Percentiles rank a stretch among this genome's conserved stretches.
Conservation (phyloP, 2,113 vertebrate species). For the Triplophysa tibetana region DNA sequence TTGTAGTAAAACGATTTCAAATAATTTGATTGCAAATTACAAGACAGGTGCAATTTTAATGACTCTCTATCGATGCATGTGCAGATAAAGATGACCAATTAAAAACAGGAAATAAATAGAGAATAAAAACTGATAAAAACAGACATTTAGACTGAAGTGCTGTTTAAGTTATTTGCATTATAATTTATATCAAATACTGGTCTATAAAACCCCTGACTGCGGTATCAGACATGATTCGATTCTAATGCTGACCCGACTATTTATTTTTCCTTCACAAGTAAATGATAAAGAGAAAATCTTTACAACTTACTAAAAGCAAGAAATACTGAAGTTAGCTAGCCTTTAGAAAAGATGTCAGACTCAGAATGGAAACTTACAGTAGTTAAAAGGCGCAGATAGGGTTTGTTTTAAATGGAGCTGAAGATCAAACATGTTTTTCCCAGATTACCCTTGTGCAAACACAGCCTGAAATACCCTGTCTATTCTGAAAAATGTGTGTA, state of each 20-base stretch:
- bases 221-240: not conserved
- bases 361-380: constrained; percentile 38
- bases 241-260: constrained; percentile 1
- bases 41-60: not conserved
- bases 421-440: not conserved
- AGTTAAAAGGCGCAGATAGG: constrained; percentile 22
- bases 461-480: constrained; percentile 33
- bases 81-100: not conserved
- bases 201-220: constrained; percentile 4
- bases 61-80: not conserved
- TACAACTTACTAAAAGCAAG: constrained; percentile 28
- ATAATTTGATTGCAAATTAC: not conserved
- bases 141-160: constrained; percentile 13
- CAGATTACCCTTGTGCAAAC: constrained; percentile 40
- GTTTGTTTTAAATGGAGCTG: constrained; percentile 2
- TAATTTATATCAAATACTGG: constrained; percentile 5
- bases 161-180: constrained; percentile 17
- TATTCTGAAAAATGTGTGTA: not conserved
- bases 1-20: not conserved
- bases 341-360: not conserved
- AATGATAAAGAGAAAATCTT: not conserved
- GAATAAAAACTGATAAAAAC: constrained; percentile 3
- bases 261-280: not conserved
- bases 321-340: not conserved
- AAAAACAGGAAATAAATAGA: constrained; percentile 24